Base-by-base conservation (phyloP, 2,797 vertebrate species). In the Anniella stebbinsi region DNA sequence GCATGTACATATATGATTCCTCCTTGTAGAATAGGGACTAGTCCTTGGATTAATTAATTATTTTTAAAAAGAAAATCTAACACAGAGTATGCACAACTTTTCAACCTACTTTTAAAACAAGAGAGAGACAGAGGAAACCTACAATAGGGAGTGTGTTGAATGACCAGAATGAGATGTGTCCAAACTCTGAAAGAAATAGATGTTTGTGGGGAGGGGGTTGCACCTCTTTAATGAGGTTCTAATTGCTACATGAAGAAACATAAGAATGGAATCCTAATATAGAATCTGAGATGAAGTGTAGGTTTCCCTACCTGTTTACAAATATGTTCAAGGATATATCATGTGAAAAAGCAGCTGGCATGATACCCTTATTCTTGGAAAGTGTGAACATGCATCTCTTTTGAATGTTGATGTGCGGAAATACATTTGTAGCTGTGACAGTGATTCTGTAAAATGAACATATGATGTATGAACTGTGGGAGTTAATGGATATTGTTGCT, bases 401-500 rank as follows among this genome's bases (percentile, higher is more conserved):
- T 88, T 93, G 78, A 60, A 51, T 63, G 25, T 66, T 76, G 70
- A 51, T 75, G 11, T 73, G 25, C 18, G 67, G n/a, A 92, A 0
- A 80, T 67, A 1, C 0, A 0, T 81, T 93, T 96, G 91, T 85
- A 87, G 60, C 94, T 92, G 45, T 10, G 87, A 92, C 13, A 78
- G 88, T 90, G 70, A 75, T 17, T 94, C 90, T 90, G 91, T 84
- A 83, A 86, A 94, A 87, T 87, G 80, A 86, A 92, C 30, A 10
- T 54, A 15, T 51, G 87, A 54, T 80, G 4, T 91, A 72, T 80
- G 23, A 78, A 75, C 89, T 88, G 93, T 57, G 25, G 54, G 90
- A 88, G 84, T 51, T 82, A 89, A 66, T 63, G 73, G 72, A 33
- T 91, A 9, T 54, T 93, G 77, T 36, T 73, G 80, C 45, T 90